Evolutionary conservation across 2,113 vertebrate species (phyloP), one percentile per base, ranked within the genome.

Genomic region (Chaetops frenatus): DNA sequence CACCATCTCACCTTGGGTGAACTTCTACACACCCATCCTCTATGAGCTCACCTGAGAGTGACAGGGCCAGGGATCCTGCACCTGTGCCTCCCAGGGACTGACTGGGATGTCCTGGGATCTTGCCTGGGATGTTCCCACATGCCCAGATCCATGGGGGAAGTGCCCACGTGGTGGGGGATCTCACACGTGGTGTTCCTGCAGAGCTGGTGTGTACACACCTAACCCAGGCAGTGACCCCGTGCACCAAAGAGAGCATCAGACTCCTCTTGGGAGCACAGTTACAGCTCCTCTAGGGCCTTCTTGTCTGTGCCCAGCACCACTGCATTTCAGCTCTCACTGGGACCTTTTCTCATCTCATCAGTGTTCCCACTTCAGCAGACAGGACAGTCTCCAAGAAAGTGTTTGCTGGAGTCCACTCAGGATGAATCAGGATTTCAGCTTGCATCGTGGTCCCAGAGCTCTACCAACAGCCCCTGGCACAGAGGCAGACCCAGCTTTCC

Each of bases 121-220:
- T 69, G 48, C 35, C 50, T 35, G 60, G 73, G 44, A 25, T 45
- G 28, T 47, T 15, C 7, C n/a, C 20, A 8, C 33, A 11, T 0
- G 3, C 27, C 24, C 40, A 65, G 60, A 67, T 23, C 48, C 17
- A 10, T 1, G 36, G 0, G 0, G 57, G 40, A 45, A 19, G 21
- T 36, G 61, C 14, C 51, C 21, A 0, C 1, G 3, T 1, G 20
- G 9, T 13, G 80, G 29, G 29, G 23, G 29, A 58, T n/a, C n/a
- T 36, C 3, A 0, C 45, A 13, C 0, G 0, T 6, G 56, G 19
- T 28, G 47, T 11, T 50, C 42, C 58, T 45, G 62, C 58, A 65
- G 66, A 64, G 42, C 50, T 53, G 45, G 7, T 28, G 28, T 24
- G 21, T 10, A 5, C 54, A 33, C 67, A 38, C 3, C 11, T 33